Evolutionary conservation across 2,113 vertebrate genomes (phyloP).

Genomic region (Oreochromis spilurus): DNA sequence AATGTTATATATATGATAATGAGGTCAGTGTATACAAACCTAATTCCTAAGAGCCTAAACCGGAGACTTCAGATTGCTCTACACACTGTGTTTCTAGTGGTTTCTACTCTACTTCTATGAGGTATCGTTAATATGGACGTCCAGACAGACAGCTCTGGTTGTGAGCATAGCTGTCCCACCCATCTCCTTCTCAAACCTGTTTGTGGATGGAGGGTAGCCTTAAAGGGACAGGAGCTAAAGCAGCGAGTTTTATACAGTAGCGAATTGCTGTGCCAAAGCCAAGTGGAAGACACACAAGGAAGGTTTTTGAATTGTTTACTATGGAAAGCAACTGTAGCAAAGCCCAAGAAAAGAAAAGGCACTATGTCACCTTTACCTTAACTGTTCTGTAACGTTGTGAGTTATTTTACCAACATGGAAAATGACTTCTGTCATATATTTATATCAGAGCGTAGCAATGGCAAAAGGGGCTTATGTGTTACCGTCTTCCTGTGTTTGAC

Average conservation of each 20-base stretch:
- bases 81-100: neutral
- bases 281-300: neutral
- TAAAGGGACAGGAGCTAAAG: neutral
- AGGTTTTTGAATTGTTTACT: neutral
- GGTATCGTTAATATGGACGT: neutral
- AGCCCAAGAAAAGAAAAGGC: neutral
- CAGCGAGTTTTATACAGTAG: neutral
- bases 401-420: neutral
- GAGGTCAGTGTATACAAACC: neutral
- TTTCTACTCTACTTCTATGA: neutral
- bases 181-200: neutral
- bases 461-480: neutral
- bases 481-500: neutral
- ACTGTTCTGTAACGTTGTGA: rapidly evolving
- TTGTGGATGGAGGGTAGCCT: neutral
- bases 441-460: neutral
- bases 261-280: neutral
- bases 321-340: neutral
- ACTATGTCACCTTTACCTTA: neutral
- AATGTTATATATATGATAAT: neutral
- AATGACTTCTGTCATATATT: neutral
- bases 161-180: neutral
- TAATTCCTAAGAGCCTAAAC: neutral
- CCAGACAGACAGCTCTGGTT: neutral
- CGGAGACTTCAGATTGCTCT: neutral